A percentile compares a stretch with the other conserved stretches of the same genome.
These are phyloP conservation scores for Paguma larvata DNA, from an alignment of 2,797 vertebrate species.

Conservation along the genomic window DNA sequence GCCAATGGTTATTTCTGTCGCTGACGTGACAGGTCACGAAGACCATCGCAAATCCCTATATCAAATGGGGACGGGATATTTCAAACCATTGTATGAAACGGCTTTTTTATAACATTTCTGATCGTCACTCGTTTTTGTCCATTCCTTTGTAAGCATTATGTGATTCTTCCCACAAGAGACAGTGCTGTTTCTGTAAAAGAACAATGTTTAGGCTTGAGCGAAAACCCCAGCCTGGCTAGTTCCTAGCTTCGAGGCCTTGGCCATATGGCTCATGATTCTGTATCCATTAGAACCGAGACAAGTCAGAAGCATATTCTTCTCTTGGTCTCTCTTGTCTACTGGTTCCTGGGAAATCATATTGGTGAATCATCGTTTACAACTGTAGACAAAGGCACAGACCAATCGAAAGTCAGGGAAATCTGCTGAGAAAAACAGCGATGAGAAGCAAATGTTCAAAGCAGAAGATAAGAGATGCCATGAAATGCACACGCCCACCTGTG, in stretches of 20 bases:
- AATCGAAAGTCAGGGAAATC: not conserved
- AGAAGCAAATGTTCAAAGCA: not conserved
- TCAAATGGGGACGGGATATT: slow-evolving; percentile 53
- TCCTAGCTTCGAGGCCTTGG: not conserved
- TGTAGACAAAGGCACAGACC: not conserved
- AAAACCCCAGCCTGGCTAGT: not conserved
- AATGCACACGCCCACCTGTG: not conserved
- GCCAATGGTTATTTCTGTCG: slow-evolving; percentile 73
- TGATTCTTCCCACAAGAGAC: slow-evolving; percentile 2
- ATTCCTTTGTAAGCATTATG: slow-evolving; percentile 57
- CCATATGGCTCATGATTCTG: not conserved
- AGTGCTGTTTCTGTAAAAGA: slow-evolving; percentile 27
- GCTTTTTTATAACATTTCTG: slow-evolving; percentile 51
- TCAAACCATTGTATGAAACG: slow-evolving; percentile 68
- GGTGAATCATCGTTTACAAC: not conserved
- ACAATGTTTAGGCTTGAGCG: slow-evolving; percentile 35
- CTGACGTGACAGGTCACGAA: slow-evolving; percentile 43
- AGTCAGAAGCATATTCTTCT: slow-evolving; percentile 5
- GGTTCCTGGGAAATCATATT: not conserved
- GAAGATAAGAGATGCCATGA: not conserved
- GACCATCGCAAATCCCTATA: slow-evolving; percentile 54
- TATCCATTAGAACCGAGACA: slow-evolving; percentile 46
- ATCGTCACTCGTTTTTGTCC: slow-evolving; percentile 55
- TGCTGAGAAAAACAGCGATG: not conserved
- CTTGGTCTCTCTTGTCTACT: not conserved